phyloP scores from a whole-genome alignment of 2,888 invertebrate species.

The Apocheima hispidaria region DNA sequence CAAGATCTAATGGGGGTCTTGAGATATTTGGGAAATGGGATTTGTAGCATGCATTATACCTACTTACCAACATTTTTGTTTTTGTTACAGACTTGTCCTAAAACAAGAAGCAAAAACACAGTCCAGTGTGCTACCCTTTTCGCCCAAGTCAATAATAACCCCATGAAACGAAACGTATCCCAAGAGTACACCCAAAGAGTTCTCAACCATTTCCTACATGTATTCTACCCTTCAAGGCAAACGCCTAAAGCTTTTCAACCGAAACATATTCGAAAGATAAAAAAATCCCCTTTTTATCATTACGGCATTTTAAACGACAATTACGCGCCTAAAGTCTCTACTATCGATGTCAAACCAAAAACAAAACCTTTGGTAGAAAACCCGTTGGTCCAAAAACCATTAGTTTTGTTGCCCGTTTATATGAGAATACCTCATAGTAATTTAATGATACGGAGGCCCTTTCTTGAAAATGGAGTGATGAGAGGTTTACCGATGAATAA shows the following conservation, averaged over 20 bases:
- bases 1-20: too few relatives aligned
- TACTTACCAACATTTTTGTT: not conserved
- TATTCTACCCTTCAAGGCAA: slow-evolving; percentile 49
- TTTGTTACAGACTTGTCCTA: slow-evolving; percentile 70
- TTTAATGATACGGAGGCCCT: slow-evolving; percentile 38
- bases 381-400: slow-evolving; percentile 39
- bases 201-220: slow-evolving; percentile 56
- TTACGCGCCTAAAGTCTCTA: slow-evolving; percentile 58
- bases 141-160: slow-evolving; percentile 54
- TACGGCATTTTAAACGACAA: slow-evolving; percentile 61
- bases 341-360: slow-evolving; percentile 60
- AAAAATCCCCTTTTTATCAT: slow-evolving; percentile 54
- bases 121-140: slow-evolving; percentile 64
- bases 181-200: slow-evolving; percentile 50
- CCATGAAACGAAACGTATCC: slow-evolving; percentile 46
- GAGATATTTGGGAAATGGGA: too few relatives aligned
- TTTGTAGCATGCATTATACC: too few relatives aligned
- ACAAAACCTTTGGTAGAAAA: slow-evolving; percentile 5
- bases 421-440: slow-evolving; percentile 51
- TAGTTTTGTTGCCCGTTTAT: slow-evolving; percentile 68
- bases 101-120: slow-evolving; percentile 58
- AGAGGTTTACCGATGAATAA: slow-evolving; percentile 48
- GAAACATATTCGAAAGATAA: slow-evolving; percentile 30
- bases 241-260: slow-evolving; percentile 7
- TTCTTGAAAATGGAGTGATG: slow-evolving; percentile 50